These are phyloP conservation scores for Dicyrtomina minuta DNA, from an alignment of 2,888 invertebrate species.

Conservation along the genomic window DNA sequence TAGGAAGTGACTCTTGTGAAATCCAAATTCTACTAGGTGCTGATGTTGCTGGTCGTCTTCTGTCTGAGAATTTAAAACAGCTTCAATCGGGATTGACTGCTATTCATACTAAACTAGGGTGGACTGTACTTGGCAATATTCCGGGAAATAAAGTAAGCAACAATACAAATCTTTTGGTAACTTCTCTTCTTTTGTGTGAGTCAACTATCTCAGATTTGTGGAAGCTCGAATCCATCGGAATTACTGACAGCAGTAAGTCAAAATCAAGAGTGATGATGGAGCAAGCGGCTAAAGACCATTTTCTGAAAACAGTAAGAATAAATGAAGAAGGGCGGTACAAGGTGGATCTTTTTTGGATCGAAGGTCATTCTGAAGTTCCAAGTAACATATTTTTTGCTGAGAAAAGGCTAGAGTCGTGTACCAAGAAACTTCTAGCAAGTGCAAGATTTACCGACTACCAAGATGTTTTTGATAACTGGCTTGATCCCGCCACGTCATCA, in stretches of 20 bases:
- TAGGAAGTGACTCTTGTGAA: neutral
- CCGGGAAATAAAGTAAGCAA: too few species aligned
- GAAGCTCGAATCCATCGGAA: conserved; percentile 37
- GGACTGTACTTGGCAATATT: conserved; percentile 27
- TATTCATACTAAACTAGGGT: conserved; percentile 39
- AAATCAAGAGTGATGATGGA: conserved; percentile 23
- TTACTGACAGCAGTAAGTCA: conserved; percentile 23
- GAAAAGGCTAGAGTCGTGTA: conserved; percentile 13
- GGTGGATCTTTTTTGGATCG: conserved; percentile 33
- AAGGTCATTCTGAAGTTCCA: conserved; percentile 13
- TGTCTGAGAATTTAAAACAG: conserved; percentile 32
- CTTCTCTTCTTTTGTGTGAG: neutral
- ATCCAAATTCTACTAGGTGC: conserved; percentile 39
- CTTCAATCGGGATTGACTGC: conserved; percentile 34
- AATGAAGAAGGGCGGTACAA: conserved; percentile 29
- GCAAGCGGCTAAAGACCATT: conserved; percentile 19
- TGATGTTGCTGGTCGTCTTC: conserved; percentile 29
- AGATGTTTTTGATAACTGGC: conserved; percentile 34
- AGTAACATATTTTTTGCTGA: conserved; percentile 30
- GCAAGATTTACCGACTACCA: conserved; percentile 31
- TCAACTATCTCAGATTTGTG: conserved; percentile 26
- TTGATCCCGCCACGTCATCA: neutral
- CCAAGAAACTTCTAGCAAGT: conserved; percentile 40
- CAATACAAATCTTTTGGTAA: conserved; percentile 9
- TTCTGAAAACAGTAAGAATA: conserved; percentile 16